These are phyloP conservation scores for Phoxinus phoxinus DNA, from an alignment of 2,113 vertebrate species.

Conservation along the genomic window DNA sequence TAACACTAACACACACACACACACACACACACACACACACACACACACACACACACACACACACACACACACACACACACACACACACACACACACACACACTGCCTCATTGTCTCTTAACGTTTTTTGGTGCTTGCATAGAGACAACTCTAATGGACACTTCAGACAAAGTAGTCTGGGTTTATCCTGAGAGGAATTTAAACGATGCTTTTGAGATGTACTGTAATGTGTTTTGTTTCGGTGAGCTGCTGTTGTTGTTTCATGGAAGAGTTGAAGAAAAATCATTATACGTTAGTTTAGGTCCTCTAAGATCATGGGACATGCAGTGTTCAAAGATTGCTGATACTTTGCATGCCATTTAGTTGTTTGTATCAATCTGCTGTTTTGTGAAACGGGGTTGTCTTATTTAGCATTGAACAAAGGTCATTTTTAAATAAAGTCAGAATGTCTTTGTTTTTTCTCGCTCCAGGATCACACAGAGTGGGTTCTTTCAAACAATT, in stretches of 20 bases:
- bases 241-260: background rate
- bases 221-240: background rate
- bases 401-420: background rate
- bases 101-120: background rate
- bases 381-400: background rate
- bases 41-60: no score
- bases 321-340: background rate
- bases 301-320: background rate
- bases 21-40: no score
- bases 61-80: no score
- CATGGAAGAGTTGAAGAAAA: background rate
- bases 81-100: no score
- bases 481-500: no score
- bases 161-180: background rate
- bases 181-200: background rate
- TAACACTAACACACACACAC: no score
- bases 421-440: background rate
- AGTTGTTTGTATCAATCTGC: background rate
- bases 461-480: background rate
- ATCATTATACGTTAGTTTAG: background rate
- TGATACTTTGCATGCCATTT: background rate
- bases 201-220: background rate
- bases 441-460: background rate
- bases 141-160: constrained; percentile 2
- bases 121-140: background rate